phyloP scores from a whole-genome alignment of 2,113 vertebrate genomes.

The Notiomystis cincta region DNA sequence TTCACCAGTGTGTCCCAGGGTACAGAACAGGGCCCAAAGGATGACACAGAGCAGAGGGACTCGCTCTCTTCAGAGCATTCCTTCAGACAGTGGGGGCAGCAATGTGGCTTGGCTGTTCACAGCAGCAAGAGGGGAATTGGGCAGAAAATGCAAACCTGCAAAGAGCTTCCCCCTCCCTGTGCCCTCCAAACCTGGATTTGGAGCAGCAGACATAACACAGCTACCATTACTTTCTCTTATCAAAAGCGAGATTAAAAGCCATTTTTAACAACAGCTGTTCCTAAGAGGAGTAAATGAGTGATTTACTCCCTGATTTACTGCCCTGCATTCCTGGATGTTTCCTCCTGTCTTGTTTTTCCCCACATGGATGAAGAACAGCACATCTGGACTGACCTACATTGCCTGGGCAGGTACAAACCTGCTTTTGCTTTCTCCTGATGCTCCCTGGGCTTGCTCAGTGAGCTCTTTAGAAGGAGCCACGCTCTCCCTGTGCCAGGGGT shows the following conservation, averaged over 20 bases:
- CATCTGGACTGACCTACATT: fast-evolving
- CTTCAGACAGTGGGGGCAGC: neutral
- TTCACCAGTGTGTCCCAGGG: neutral
- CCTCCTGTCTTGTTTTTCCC: neutral
- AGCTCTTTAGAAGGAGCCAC: too few relatives aligned
- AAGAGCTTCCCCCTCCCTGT: fast-evolving
- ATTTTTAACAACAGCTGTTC: neutral
- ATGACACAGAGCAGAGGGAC: fast-evolving
- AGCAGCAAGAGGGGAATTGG: neutral
- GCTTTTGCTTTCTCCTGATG: neutral
- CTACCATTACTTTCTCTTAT: neutral
- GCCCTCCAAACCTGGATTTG: neutral
- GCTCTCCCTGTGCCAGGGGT: neutral
- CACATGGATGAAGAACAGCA: neutral
- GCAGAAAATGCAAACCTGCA: fast-evolving
- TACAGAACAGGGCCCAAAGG: neutral
- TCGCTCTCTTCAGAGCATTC: fast-evolving
- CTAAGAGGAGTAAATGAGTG: neutral
- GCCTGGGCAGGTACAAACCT: neutral
- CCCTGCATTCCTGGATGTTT: neutral
- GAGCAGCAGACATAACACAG: neutral
- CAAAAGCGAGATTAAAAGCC: neutral
- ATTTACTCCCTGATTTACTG: neutral
- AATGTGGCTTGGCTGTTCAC: neutral
- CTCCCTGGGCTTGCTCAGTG: fast-evolving